These are phyloP conservation scores for Spilogale gracilis DNA, from an alignment of 2,113 vertebrate species.

Conservation along the genomic window DNA sequence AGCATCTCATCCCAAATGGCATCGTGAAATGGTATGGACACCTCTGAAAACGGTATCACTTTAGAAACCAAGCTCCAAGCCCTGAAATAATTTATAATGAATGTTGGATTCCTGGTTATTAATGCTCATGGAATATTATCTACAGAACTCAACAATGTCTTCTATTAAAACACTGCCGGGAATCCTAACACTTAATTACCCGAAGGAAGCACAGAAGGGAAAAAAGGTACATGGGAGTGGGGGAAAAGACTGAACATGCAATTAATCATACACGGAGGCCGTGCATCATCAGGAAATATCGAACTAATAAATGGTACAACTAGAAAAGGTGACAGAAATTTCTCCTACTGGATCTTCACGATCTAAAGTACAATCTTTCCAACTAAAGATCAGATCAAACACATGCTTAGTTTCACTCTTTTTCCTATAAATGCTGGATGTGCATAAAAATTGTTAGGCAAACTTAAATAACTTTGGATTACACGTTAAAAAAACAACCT, in stretches of 20 bases:
- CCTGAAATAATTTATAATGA: background rate
- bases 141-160: background rate
- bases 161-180: background rate
- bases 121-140: background rate
- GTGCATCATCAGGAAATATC: background rate
- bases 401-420: background rate
- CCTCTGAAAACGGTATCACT: background rate
- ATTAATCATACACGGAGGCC: background rate
- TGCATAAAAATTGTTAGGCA: background rate
- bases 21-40: accelerated
- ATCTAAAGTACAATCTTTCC: background rate
- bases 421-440: background rate
- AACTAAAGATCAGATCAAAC: background rate
- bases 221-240: background rate
- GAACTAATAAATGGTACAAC: background rate
- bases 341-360: background rate
- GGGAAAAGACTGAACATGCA: background rate
- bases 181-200: background rate
- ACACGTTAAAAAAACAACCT: background rate
- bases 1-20: background rate
- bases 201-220: background rate
- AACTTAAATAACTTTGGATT: background rate
- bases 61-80: background rate
- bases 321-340: background rate
- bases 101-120: background rate